Evolutionary conservation across 2,797 vertebrate genomes (phyloP), one percentile per base, ranked within the genome.

Genomic region (Danio kyathit): DNA sequence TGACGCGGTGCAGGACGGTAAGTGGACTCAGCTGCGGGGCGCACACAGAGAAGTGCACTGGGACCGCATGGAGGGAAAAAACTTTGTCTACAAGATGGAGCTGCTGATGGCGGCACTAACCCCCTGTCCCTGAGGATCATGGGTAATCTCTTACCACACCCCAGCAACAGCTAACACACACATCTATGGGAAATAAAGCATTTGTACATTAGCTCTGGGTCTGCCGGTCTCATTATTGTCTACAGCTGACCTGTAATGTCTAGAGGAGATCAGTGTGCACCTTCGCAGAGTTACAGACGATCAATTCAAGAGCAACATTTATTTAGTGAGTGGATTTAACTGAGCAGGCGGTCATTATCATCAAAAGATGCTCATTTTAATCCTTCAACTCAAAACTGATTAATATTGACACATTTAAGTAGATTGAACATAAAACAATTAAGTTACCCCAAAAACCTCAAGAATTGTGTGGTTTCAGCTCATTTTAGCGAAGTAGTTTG

Each of bases 71-170:
- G 98, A 99, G 89, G 97, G 98, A 0, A 94, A 96, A 1, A 99
- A 99, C 90, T 99, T 99, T 44, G 96, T 99, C 11, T 99, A 99
- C 89, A 99, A 99, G 89, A 99, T 99, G 96, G 98, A 99, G 89
- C 96, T 99, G 11, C 95, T 99, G 16, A 99, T 99, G 98, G 97
- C 97, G 0, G 98, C 97, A 0, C 90, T 99, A 5, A 98, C 96
- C 0, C 96, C 96, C 0, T 97, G 96, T 83, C 95, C 90, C 5
- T 93, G 82, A 78, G 69, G 0, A 2, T 8, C 1, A 0, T 2
- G 7, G 7, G 40, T n/a, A n/a, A n/a, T n/a, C n/a, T n/a, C n/a
- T n/a, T 44, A 29, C 60, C 41, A 63, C 12, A n/a, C 12, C 51
- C 19, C 74, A 17, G 17, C 13, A 44, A n/a, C n/a, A n/a, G n/a